These are phyloP conservation scores for Sinelater perroti DNA, from an alignment of 2,888 invertebrate genomes.

Conservation along the genomic window DNA sequence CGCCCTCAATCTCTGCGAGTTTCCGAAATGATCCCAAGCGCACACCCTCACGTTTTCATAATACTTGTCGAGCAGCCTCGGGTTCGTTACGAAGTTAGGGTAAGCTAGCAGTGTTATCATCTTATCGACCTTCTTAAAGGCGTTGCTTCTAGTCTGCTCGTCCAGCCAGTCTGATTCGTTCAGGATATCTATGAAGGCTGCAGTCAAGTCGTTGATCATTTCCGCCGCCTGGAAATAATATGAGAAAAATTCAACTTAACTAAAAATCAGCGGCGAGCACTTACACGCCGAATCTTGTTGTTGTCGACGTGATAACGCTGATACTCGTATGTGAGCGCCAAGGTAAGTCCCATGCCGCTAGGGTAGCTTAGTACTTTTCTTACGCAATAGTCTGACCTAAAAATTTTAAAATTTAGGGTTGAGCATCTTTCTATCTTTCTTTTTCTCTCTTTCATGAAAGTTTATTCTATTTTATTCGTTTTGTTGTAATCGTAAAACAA, in stretches of 20 bases:
- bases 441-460: no score
- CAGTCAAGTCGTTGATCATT: slow-evolving; percentile 61
- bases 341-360: slow-evolving; percentile 50
- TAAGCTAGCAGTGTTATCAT: slow-evolving; percentile 58
- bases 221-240: slow-evolving; percentile 48
- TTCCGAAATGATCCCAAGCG: slow-evolving; percentile 57
- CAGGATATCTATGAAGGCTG: slow-evolving; percentile 61
- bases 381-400: slow-evolving; percentile 57
- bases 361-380: slow-evolving; percentile 55
- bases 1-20: slow-evolving; percentile 53
- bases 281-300: slow-evolving; percentile 51
- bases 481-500: no score
- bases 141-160: slow-evolving; percentile 59
- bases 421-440: no score
- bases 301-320: slow-evolving; percentile 53
- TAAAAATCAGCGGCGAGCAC: slow-evolving; percentile 21
- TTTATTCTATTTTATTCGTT: no score
- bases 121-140: slow-evolving; percentile 62
- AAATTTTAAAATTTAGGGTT: no score
- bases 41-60: slow-evolving; percentile 57
- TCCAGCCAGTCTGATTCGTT: slow-evolving; percentile 65
- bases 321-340: slow-evolving; percentile 56
- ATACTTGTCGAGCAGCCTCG: slow-evolving; percentile 50
- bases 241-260: not conserved
- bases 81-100: slow-evolving; percentile 51